Evolutionary conservation across 1,140 invertebrate species (phyloP), one percentile per base, ranked within the genome.

Genomic region (Leptopilina boulardi): DNA sequence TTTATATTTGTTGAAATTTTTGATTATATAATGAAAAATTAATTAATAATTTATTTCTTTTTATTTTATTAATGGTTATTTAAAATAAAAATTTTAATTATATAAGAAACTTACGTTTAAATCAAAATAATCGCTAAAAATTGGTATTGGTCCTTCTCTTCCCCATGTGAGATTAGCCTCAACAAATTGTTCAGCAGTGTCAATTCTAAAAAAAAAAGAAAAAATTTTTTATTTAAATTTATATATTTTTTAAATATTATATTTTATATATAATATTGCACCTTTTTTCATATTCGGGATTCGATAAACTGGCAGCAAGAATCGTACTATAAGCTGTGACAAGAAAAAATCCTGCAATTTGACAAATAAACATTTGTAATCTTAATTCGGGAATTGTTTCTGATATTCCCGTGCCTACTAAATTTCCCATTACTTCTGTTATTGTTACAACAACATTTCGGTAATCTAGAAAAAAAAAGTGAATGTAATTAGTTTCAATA

Each of bases 241-340:
- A 15, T 47, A 23, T 26, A 18, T 26, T 23, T 21, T 51, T 15
- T 47, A 73, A 42, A 42, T n/a, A n/a, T n/a, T n/a, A n/a, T n/a
- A n/a, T n/a, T n/a, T n/a, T n/a, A n/a, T n/a, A n/a, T n/a, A n/a
- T n/a, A n/a, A n/a, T n/a, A n/a, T n/a, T n/a, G n/a, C 0, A 88
- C 89, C 88, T 89, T 3, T 44, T 0, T 56, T 89, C 89, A 26
- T 86, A 91, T 38, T 88, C 84, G 1, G 74, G 77, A 74, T 80
- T 87, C 0, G 89, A 80, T 19, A 91, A 82, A 44, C 84, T 81
- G 2, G 88, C 84, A 8, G 89, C 88, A 5, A 91, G 84, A 71
- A 88, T 89, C 21, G 88, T 88, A 54, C 81, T 85, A 34, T 90
- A 91, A 13, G 86, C 86, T 23, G 85, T 80, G 2, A 90, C 87